Evolutionary conservation across 2,888 invertebrate genomes (phyloP).

Genomic region (Microdon myrmicae): DNA sequence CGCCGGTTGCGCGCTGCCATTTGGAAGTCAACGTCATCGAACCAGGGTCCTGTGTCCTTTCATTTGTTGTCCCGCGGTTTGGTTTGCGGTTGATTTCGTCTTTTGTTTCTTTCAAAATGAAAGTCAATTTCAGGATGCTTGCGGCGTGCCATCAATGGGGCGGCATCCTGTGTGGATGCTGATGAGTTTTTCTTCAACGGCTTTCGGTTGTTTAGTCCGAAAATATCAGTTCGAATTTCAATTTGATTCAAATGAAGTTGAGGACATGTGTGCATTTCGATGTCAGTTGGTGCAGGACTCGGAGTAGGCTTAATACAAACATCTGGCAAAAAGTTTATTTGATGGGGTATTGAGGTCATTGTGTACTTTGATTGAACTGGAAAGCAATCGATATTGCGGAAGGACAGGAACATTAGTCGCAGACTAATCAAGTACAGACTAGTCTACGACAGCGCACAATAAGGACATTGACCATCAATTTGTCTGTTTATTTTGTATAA

Average conservation of each 20-base stretch:
- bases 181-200: constrained; percentile 39
- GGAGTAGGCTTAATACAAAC: constrained; percentile 17
- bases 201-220: constrained; percentile 29
- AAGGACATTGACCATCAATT: not conserved
- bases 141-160: not conserved
- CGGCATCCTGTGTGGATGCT: constrained; percentile 14
- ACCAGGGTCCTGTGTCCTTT: constrained; percentile 13
- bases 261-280: constrained; percentile 12
- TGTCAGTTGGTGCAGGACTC: constrained; percentile 4
- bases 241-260: constrained; percentile 30
- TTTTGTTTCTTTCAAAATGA: constrained; percentile 41
- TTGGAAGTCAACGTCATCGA: constrained; percentile 45
- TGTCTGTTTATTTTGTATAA: constrained; percentile 11
- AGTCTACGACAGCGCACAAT: not conserved
- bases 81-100: constrained; percentile 49
- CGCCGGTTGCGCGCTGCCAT: constrained; percentile 11
- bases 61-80: constrained; percentile 46
- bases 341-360: constrained; percentile 31
- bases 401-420: constrained; percentile 31
- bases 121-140: constrained; percentile 42
- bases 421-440: not conserved
- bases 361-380: constrained; percentile 27
- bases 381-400: constrained; percentile 38
- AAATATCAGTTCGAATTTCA: constrained; percentile 35
- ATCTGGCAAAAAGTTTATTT: constrained; percentile 1